These are phyloP conservation scores for Adelphocoris suturalis DNA, from an alignment of 2,888 invertebrate genomes.

Conservation along the genomic window DNA sequence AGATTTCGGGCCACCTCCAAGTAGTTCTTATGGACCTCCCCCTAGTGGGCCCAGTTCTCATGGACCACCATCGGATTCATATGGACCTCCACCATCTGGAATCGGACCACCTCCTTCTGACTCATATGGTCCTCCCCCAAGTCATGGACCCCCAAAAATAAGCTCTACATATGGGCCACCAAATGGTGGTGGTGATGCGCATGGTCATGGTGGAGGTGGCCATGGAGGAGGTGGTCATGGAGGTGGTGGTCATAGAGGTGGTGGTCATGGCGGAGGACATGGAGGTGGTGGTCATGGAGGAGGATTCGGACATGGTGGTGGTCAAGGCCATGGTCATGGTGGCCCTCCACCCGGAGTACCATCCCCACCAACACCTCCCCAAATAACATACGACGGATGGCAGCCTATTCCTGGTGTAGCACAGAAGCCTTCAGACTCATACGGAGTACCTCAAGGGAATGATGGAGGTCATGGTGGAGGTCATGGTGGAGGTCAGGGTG, in stretches of 20 bases:
- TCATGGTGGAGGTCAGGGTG: background rate
- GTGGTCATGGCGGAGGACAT: conserved; percentile 57
- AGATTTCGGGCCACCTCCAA: conserved; percentile 33
- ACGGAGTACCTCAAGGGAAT: conserved; percentile 76
- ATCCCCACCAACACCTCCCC: conserved; percentile 87
- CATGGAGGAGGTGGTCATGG: conserved; percentile 14
- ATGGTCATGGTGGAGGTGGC: conserved; percentile 73
- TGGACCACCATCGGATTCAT: conserved; percentile 76
- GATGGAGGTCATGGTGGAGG: conserved; percentile 2
- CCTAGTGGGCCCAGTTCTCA: conserved; percentile 47
- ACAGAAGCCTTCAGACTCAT: conserved; percentile 75
- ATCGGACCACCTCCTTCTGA: conserved; percentile 73
- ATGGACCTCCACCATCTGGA: conserved; percentile 78
- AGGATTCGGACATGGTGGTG: conserved; percentile 45
- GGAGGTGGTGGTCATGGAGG: conserved; percentile 50
- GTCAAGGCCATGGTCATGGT: conserved; percentile 43
- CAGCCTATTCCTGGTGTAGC: conserved; percentile 88
- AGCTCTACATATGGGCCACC: conserved; percentile 75
- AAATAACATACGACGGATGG: conserved; percentile 91
- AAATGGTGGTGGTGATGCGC: conserved; percentile 79
- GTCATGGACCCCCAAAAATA: conserved; percentile 78
- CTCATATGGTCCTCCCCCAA: conserved; percentile 77
- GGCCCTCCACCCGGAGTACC: conserved; percentile 82
- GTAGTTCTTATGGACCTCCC: conserved; percentile 26
- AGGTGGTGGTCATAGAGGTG: conserved; percentile 47